Evolutionary conservation across 2,113 vertebrate species (phyloP).

Genomic region (Aramus guarauna): DNA sequence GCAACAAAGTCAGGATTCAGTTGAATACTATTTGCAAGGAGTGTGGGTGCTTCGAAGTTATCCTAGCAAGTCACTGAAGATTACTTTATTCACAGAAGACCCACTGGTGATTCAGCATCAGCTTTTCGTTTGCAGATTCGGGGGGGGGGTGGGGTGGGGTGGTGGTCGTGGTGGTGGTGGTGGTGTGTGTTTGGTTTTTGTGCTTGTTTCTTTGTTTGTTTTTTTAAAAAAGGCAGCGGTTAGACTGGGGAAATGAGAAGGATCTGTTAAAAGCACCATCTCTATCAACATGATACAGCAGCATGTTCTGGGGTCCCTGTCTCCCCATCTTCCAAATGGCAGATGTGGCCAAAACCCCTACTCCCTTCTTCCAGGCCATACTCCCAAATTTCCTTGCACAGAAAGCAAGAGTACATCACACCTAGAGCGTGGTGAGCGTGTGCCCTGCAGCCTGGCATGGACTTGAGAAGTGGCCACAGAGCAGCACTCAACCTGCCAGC

Average conservation of each 20-base stretch:
- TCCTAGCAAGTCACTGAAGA: not conserved
- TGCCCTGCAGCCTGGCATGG: accelerated
- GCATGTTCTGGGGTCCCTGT: not conserved
- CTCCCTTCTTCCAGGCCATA: not conserved
- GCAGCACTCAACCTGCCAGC: not conserved
- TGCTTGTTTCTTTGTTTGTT: too few species aligned
- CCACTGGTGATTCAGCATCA: not conserved
- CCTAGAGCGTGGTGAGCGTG: accelerated
- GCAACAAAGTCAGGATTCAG: not conserved
- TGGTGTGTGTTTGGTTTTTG: too few species aligned
- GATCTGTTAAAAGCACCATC: not conserved
- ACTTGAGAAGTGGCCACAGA: not conserved
- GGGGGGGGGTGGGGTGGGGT: too few species aligned
- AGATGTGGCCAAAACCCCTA: not conserved
- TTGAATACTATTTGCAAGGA: not conserved
- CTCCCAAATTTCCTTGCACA: not conserved
- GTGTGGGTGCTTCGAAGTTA: not conserved
- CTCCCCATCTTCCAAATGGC: not conserved
- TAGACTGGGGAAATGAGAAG: not conserved
- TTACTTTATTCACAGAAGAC: not conserved
- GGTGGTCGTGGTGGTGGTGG: too few species aligned
- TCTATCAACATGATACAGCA: not conserved
- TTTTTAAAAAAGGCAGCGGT: too few species aligned
- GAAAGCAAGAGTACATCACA: not conserved
- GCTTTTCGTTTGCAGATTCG: not conserved